Percentiles rank a stretch among this genome's conserved stretches.
Evolutionary conservation across 2,797 vertebrate species (phyloP).

Genomic region (Echiichthys vipera): DNA sequence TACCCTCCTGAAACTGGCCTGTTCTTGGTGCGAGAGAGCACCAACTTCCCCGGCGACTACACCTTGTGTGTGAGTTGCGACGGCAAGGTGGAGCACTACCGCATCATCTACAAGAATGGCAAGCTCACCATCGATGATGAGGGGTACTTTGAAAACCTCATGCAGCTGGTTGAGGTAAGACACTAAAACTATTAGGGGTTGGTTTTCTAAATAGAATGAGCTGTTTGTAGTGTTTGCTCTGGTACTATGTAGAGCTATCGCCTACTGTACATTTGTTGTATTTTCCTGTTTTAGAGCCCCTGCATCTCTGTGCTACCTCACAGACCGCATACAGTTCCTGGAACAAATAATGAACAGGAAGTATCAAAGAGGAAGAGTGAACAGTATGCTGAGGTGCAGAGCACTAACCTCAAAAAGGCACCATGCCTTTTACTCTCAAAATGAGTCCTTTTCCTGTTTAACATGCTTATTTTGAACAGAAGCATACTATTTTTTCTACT

Average conservation of each 20-base stretch:
- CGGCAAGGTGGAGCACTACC: conserved; percentile 98
- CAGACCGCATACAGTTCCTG: conserved; percentile 78
- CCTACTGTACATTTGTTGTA: conserved; percentile 8
- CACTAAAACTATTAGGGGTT: neutral
- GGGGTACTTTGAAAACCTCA: conserved; percentile 95
- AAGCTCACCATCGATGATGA: conserved; percentile 97
- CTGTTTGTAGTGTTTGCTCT: neutral
- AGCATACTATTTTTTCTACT: neutral
- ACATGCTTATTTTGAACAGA: conserved; percentile 13
- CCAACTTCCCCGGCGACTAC: conserved; percentile 98
- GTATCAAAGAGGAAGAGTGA: conserved; percentile 82
- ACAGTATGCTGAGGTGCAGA: conserved; percentile 52
- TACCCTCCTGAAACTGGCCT: conserved; percentile 92
- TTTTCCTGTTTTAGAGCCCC: conserved; percentile 40
- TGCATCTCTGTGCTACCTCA: conserved; percentile 39
- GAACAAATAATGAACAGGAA: conserved; percentile 85
- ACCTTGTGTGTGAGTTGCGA: conserved; percentile 98
- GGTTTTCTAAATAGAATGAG: conserved; percentile 3
- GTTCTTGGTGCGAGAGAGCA: conserved; percentile 97
- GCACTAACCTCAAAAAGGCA: conserved; percentile 50
- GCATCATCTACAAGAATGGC: conserved; percentile 93
- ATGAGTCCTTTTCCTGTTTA: conserved; percentile 14
- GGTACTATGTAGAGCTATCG: neutral
- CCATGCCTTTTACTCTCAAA: conserved; percentile 8
- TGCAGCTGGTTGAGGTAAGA: conserved; percentile 98